phyloP scores from a whole-genome alignment of 2,797 vertebrate species.

The Sebastes matsubarae region DNA sequence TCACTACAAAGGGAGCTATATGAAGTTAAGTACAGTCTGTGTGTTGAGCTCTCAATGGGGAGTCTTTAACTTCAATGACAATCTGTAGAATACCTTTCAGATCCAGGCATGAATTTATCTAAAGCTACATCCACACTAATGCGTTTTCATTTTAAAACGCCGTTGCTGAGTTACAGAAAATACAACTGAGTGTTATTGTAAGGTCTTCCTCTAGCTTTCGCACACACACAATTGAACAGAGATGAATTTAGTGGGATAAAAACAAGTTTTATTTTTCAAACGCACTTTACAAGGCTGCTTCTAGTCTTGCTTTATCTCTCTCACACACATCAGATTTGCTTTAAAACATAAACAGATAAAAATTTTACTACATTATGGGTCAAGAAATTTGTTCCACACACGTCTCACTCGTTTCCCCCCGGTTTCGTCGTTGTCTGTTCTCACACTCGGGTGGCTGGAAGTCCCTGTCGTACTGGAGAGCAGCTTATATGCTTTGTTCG shows the following conservation, averaged over 20 bases:
- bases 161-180: no score
- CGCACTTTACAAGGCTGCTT: not conserved
- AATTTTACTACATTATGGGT: not conserved
- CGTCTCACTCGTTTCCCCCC: not conserved
- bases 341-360: not conserved
- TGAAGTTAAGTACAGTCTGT: constrained; percentile 54
- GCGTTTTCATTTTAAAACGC: no score
- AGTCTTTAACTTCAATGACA: not conserved
- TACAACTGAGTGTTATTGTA: no score
- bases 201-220: no score
- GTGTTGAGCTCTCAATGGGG: constrained; percentile 1
- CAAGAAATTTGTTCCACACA: not conserved
- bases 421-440: not conserved
- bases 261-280: not conserved
- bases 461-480: not conserved
- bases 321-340: not conserved
- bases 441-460: no score
- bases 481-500: not conserved
- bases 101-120: not conserved
- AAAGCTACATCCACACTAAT: not conserved
- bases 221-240: not conserved
- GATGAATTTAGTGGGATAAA: not conserved
- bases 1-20: constrained; percentile 39
- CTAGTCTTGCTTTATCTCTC: not conserved
- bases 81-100: not conserved